A percentile compares a stretch with the other conserved stretches of the same genome.
These are phyloP conservation scores for Poeciliopsis occidentalis DNA, from an alignment of 2,113 vertebrate genomes.

Conservation along the genomic window DNA sequence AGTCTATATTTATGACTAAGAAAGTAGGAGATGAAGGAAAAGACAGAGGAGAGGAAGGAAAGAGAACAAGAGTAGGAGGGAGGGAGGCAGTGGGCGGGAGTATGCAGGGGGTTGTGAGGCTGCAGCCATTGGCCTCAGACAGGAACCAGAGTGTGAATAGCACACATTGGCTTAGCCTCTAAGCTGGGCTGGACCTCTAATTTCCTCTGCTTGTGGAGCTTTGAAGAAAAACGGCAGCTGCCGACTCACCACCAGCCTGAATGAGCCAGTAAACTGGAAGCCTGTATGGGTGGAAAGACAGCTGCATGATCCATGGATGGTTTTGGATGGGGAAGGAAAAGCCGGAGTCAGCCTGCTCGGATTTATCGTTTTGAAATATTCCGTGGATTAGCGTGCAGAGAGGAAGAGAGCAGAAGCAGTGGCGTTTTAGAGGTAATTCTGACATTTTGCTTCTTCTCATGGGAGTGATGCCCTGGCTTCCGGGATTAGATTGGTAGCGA, in stretches of 20 bases:
- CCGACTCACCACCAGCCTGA: conserved; percentile 68
- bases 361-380: conserved; percentile 61
- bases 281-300: conserved; percentile 78
- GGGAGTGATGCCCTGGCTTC: conserved; percentile 68
- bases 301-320: conserved; percentile 78
- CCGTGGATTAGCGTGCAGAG: conserved; percentile 57
- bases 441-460: conserved; percentile 67
- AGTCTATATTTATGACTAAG: conserved; percentile 71
- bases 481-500: conserved; percentile 63
- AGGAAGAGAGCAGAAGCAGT: conserved; percentile 27
- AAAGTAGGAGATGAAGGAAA: conserved; percentile 52
- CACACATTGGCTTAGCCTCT: conserved; percentile 83
- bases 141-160: conserved; percentile 83
- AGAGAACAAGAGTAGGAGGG: conserved; percentile 20
- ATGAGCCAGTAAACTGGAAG: conserved; percentile 65
- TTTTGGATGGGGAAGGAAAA: conserved; percentile 35
- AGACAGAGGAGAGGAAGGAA: conserved; percentile 31
- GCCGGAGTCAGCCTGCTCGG: conserved; percentile 50
- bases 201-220: conserved; percentile 85
- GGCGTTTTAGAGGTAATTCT: conserved; percentile 67
- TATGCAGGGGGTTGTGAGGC: conserved; percentile 53
- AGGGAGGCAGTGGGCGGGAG: conserved; percentile 61
- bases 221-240: conserved; percentile 88
- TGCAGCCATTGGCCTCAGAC: conserved; percentile 77
- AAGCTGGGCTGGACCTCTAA: conserved; percentile 82